A percentile compares a stretch with the other conserved stretches of the same genome.
Evolutionary conservation across 2,113 vertebrate species (phyloP).

Genomic region (Hippocampus zosterae): DNA sequence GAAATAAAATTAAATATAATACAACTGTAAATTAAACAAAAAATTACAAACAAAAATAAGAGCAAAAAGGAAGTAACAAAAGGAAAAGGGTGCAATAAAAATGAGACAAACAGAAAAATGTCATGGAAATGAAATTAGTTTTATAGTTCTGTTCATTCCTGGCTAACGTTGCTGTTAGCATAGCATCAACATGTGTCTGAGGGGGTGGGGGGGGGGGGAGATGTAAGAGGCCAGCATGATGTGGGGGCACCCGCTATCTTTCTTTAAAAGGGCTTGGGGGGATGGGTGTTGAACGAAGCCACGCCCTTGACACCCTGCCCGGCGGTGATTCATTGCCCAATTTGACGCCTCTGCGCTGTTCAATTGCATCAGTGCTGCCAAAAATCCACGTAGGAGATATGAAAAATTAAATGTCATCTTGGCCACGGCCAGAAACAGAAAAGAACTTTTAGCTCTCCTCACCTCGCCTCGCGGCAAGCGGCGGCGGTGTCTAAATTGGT

Average conservation of each 20-base stretch:
- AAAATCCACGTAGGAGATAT: slow-evolving; percentile 99
- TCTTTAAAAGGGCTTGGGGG: too few species aligned
- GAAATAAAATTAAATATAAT: too few species aligned
- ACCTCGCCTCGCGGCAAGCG: slow-evolving; percentile 44
- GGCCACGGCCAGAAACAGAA: slow-evolving; percentile 84
- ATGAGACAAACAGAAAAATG: not conserved
- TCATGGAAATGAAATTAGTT: not conserved
- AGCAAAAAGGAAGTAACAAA: too few species aligned
- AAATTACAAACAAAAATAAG: too few species aligned
- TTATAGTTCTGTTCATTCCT: not conserved
- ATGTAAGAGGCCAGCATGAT: not conserved
- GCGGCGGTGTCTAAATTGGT: slow-evolving; percentile 77
- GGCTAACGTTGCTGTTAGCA: not conserved
- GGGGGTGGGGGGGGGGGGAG: not conserved
- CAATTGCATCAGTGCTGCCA: slow-evolving; percentile 99
- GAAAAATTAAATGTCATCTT: slow-evolving; percentile 99
- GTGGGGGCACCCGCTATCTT: not conserved
- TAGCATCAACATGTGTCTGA: not conserved
- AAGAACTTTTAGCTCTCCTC: slow-evolving; percentile 92
- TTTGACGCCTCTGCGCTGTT: slow-evolving; percentile 99
- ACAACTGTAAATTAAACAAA: too few species aligned
- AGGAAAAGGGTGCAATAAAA: too few species aligned
- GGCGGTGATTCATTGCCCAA: slow-evolving; percentile 99
- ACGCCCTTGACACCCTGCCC: slow-evolving; percentile 81
- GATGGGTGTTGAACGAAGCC: slow-evolving; percentile 70